Percentiles rank a stretch among this genome's conserved stretches.
Evolutionary conservation across 2,888 invertebrate genomes (phyloP).

Genomic region (Cephus pulcher): DNA sequence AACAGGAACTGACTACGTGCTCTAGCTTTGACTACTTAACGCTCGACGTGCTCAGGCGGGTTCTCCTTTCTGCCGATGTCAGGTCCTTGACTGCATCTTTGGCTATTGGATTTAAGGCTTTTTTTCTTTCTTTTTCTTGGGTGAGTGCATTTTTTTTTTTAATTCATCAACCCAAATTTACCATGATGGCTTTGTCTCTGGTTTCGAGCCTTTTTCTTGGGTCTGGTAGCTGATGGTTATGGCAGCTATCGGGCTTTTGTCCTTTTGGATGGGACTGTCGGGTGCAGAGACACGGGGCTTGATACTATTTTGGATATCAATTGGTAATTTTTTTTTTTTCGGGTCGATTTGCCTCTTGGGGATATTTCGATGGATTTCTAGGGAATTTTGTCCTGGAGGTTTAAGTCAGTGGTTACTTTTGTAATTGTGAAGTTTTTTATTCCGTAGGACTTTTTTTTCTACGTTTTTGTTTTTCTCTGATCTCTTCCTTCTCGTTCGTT

Average conservation of each 20-base stretch:
- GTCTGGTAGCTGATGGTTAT: background rate
- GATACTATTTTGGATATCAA: background rate
- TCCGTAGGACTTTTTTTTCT: background rate
- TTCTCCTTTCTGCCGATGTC: background rate
- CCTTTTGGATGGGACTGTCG: background rate
- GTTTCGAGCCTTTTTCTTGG: background rate
- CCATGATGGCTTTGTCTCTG: background rate
- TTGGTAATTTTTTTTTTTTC: background rate
- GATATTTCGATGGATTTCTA: background rate
- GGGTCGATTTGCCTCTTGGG: background rate
- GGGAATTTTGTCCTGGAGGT: background rate
- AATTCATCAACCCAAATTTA: too few species aligned
- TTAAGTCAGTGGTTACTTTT: background rate
- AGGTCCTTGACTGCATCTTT: background rate
- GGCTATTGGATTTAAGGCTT: background rate
- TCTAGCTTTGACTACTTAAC: constrained; percentile 4
- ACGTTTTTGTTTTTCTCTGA: background rate
- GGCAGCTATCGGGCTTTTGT: background rate
- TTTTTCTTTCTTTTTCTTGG: background rate
- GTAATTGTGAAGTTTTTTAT: background rate
- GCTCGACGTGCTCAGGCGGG: background rate
- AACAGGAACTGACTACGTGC: constrained; percentile 21
- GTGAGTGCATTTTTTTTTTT: too few species aligned
- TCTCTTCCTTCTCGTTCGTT: background rate
- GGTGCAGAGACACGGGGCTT: background rate